phyloP scores from a whole-genome alignment of 2,113 vertebrate genomes.

The Dolichallabes microphthalmus region DNA sequence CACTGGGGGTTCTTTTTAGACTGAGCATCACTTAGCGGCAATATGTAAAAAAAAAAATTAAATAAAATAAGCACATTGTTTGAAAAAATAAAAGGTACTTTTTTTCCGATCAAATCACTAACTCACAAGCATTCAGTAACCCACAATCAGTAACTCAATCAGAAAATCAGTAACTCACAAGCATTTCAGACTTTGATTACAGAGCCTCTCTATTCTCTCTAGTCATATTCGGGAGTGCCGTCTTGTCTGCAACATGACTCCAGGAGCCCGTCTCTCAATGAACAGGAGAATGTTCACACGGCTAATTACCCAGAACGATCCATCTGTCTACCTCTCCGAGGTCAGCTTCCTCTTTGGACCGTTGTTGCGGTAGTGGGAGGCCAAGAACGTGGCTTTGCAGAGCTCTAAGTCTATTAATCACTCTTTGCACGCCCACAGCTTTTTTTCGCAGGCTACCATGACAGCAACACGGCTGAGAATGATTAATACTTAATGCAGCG shows the following conservation, averaged over 20 bases:
- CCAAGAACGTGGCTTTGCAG: slow-evolving; percentile 61
- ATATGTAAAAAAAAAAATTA: background rate
- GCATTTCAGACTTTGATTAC: background rate
- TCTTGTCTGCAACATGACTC: slow-evolving; percentile 9
- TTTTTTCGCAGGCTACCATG: slow-evolving; percentile 58
- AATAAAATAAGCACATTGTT: no score
- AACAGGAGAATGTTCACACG: slow-evolving; percentile 30
- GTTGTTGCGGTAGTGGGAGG: slow-evolving; percentile 56
- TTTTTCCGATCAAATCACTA: background rate
- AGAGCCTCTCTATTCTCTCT: background rate
- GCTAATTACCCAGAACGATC: slow-evolving; percentile 60
- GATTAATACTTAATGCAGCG: slow-evolving; percentile 80
- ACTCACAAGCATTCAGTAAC: background rate
- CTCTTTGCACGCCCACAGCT: slow-evolving; percentile 67
- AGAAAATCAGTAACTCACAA: background rate
- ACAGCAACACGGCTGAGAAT: slow-evolving; percentile 74
- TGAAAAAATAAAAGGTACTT: slow-evolving; percentile 1
- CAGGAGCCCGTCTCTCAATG: slow-evolving; percentile 16
- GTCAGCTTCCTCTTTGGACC: slow-evolving; percentile 56
- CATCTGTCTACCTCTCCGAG: slow-evolving; percentile 56
- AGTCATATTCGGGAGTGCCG: background rate
- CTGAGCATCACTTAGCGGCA: background rate
- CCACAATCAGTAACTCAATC: background rate
- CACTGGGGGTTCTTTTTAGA: slow-evolving; percentile 9
- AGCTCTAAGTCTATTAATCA: slow-evolving; percentile 77